These are phyloP conservation scores for Apodemus speciosus DNA, from an alignment of 2,113 vertebrate genomes.

Conservation along the genomic window DNA sequence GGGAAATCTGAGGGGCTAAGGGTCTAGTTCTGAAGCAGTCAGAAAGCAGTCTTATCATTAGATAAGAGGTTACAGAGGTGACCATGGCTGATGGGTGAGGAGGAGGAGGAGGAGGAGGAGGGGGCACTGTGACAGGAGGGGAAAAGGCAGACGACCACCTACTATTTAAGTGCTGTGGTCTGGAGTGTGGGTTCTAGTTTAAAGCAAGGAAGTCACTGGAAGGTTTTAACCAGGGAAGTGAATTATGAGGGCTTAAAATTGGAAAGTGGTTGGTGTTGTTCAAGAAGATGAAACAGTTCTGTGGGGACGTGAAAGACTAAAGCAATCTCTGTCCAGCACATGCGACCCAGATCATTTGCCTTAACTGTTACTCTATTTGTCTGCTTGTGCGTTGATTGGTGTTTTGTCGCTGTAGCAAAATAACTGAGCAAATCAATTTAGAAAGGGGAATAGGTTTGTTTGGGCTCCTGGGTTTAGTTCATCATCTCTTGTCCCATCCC, in stretches of 20 bases:
- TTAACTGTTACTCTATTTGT: neutral
- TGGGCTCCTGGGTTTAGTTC: neutral
- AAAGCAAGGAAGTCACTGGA: neutral
- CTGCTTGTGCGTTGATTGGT: neutral
- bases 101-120: neutral
- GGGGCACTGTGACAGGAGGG: too few relatives aligned
- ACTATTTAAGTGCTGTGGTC: too few relatives aligned
- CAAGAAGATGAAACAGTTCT: neutral
- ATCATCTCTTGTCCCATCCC: neutral
- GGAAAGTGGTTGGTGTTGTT: neutral
- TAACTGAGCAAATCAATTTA: neutral
- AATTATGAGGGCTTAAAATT: neutral
- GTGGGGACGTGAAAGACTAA: neutral
- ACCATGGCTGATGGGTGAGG: neutral
- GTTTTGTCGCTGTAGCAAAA: neutral
- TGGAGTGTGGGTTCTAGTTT: slow-evolving; percentile 7
- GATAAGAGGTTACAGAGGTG: neutral
- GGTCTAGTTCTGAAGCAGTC: neutral
- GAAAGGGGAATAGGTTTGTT: neutral
- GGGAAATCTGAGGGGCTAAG: neutral
- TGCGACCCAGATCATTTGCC: too few relatives aligned
- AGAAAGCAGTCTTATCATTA: neutral
- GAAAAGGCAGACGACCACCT: neutral
- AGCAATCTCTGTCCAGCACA: neutral
- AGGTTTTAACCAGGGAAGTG: neutral